These are phyloP conservation scores for Cataglyphis hispanica DNA, from an alignment of 1,140 invertebrate species.

Conservation along the genomic window DNA sequence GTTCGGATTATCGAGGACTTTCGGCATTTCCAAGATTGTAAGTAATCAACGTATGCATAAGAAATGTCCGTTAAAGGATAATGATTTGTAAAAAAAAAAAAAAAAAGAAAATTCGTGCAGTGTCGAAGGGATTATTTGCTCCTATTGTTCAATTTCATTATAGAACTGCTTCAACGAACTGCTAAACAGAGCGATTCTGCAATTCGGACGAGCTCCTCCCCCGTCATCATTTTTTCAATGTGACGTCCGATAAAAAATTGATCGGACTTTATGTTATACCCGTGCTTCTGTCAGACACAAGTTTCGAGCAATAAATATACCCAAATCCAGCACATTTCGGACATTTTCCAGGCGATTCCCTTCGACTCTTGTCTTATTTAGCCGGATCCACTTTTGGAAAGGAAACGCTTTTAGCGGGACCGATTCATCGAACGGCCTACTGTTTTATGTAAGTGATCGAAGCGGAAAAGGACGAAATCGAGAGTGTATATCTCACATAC, in stretches of 20 bases:
- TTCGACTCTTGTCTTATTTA: neutral
- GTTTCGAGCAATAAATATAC: neutral
- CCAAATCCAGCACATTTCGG: neutral
- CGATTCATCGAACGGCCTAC: too few species aligned
- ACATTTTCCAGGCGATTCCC: neutral
- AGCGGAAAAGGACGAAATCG: neutral
- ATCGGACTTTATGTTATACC: neutral
- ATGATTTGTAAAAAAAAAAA: neutral
- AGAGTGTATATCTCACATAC: too few species aligned
- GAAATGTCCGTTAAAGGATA: neutral
- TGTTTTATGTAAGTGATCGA: neutral
- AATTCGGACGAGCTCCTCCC: neutral
- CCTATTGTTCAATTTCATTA: neutral
- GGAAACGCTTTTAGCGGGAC: slow-evolving; percentile 7
- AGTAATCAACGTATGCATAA: neutral
- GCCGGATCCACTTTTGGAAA: neutral
- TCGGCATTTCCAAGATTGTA: neutral
- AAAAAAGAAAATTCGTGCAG: neutral
- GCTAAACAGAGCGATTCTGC: neutral
- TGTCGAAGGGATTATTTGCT: neutral
- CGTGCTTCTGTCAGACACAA: neutral
- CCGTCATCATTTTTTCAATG: neutral
- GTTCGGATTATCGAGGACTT: slow-evolving; percentile 25
- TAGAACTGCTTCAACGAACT: neutral
- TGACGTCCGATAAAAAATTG: neutral